Conservation (phyloP, 2,888 invertebrate genomes). For the Conistra vaccinii region DNA sequence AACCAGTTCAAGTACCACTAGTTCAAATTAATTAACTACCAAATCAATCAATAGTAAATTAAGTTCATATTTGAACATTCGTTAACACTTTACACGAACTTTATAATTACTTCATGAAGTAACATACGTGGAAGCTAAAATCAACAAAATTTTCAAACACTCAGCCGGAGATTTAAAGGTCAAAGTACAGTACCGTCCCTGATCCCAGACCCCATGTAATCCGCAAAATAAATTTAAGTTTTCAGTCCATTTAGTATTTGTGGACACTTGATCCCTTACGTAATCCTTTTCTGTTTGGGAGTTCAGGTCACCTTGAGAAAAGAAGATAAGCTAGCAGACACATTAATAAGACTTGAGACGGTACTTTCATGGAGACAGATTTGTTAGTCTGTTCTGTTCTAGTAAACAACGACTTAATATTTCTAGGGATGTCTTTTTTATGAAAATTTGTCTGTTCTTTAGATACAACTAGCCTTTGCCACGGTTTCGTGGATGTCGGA, state of each 20-base stretch:
- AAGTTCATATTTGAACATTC: slow-evolving; percentile 6
- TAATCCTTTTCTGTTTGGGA: slow-evolving; percentile 47
- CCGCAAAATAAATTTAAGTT: slow-evolving; percentile 65
- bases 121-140: slow-evolving; percentile 1
- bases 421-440: background rate
- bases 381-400: background rate
- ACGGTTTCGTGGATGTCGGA: too few relatives aligned
- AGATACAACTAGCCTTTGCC: background rate
- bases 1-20: background rate
- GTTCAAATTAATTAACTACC: slow-evolving; percentile 7
- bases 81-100: background rate
- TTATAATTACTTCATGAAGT: slow-evolving; percentile 8
- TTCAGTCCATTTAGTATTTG: slow-evolving; percentile 59
- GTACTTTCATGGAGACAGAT: background rate
- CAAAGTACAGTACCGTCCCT: slow-evolving; percentile 12
- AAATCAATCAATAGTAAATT: background rate
- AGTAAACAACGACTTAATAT: background rate
- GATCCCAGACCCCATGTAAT: slow-evolving; percentile 38
- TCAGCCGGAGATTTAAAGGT: slow-evolving; percentile 31
- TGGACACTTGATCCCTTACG: slow-evolving; percentile 31
- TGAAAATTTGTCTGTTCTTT: background rate
- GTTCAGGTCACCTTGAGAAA: slow-evolving; percentile 42
- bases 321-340: slow-evolving; percentile 25
- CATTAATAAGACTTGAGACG: slow-evolving; percentile 29
- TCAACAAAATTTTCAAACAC: slow-evolving; percentile 4